Evolutionary conservation across 2,888 invertebrate species (phyloP).

Genomic region (Gastracanthus pulcherrimus): DNA sequence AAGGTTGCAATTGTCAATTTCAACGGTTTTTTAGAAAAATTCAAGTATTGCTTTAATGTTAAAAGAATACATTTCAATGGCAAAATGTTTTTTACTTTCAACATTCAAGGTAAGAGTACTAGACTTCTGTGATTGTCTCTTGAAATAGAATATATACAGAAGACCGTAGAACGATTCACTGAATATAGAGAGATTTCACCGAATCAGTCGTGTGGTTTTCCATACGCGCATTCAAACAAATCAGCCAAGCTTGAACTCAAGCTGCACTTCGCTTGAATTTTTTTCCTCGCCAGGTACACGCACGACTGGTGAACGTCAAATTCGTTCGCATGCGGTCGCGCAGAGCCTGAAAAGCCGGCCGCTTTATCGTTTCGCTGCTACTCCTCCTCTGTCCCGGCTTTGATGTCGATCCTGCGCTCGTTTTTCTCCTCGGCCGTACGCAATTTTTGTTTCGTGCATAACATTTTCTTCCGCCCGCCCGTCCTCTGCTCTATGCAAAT

Average conservation of each 20-base stretch:
- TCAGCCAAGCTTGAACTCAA: slow-evolving; percentile 1
- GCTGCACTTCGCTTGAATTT: not conserved
- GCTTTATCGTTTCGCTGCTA: not conserved
- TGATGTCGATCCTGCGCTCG: not conserved
- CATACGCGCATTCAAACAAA: not conserved
- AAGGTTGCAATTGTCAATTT: no score
- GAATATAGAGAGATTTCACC: no score
- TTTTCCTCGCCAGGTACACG: not conserved
- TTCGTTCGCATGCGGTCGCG: not conserved
- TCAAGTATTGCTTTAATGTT: not conserved
- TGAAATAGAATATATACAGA: not conserved
- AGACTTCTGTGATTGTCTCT: not conserved
- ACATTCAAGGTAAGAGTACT: not conserved
- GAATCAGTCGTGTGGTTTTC: not conserved
- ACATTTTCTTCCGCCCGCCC: not conserved
- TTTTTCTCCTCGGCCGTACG: not conserved
- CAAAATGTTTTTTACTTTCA: not conserved
- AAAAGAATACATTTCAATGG: not conserved
- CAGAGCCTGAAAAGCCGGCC: not conserved
- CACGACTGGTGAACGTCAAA: not conserved
- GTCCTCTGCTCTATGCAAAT: not conserved
- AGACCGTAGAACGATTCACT: not conserved
- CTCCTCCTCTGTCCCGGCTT: not conserved
- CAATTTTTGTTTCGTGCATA: not conserved
- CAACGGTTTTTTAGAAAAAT: no score